These are phyloP conservation scores for Scaptomyza montana DNA, from an alignment of 1,140 invertebrate genomes.

Conservation along the genomic window DNA sequence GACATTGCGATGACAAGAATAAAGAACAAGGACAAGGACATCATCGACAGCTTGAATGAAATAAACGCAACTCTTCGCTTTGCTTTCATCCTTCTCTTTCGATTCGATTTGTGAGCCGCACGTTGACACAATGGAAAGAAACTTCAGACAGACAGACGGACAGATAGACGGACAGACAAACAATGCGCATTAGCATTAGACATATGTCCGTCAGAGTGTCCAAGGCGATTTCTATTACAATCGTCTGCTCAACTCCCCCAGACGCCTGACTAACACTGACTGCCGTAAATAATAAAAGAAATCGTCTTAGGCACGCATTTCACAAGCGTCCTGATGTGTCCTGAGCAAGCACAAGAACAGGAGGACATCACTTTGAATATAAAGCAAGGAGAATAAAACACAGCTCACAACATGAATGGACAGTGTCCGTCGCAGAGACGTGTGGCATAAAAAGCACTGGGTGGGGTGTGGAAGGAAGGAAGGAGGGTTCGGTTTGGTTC, in stretches of 20 bases:
- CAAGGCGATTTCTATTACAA: slow-evolving; percentile 50
- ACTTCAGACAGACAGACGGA: background rate
- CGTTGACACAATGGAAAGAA: slow-evolving; percentile 63
- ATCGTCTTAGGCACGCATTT: slow-evolving; percentile 80
- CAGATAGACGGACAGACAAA: slow-evolving; percentile 23
- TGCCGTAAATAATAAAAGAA: slow-evolving; percentile 79
- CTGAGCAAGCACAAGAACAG: slow-evolving; percentile 51
- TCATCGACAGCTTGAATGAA: slow-evolving; percentile 49
- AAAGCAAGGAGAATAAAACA: slow-evolving; percentile 78
- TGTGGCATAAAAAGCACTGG: slow-evolving; percentile 80
- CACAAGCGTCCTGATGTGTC: slow-evolving; percentile 59
- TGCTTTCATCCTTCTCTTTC: background rate
- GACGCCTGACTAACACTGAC: background rate
- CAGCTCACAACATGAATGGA: slow-evolving; percentile 28
- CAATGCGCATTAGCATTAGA: slow-evolving; percentile 68
- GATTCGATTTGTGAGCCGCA: slow-evolving; percentile 12
- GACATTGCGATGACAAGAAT: background rate
- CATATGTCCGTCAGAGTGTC: slow-evolving; percentile 48
- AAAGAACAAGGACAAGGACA: slow-evolving; percentile 1
- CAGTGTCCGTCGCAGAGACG: slow-evolving; percentile 28
- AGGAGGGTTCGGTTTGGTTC: too few species aligned
- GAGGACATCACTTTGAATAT: slow-evolving; percentile 80
- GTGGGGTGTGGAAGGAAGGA: background rate
- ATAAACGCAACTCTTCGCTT: slow-evolving; percentile 65
- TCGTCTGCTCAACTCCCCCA: slow-evolving; percentile 14